Percentiles rank a stretch among this genome's conserved stretches.
phyloP scores from a whole-genome alignment of 2,797 vertebrate genomes.

The Peromyscus eremicus region DNA sequence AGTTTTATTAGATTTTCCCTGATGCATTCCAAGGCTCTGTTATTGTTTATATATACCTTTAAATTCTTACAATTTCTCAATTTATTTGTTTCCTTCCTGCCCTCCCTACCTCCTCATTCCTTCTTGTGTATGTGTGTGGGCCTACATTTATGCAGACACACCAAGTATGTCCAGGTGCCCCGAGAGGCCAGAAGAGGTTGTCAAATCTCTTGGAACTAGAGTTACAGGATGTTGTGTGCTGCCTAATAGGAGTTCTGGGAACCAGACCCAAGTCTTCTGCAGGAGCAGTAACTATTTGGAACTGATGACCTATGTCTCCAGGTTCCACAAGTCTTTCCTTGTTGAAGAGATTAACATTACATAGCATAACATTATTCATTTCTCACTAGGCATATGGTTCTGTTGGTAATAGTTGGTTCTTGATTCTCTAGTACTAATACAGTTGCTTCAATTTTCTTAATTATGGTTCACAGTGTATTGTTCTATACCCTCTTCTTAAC shows the following conservation, averaged over 20 bases:
- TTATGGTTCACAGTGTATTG: background rate
- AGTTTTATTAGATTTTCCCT: slow-evolving; percentile 13
- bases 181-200: background rate
- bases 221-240: no score
- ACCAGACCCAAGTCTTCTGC: background rate
- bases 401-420: background rate
- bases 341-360: background rate
- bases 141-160: background rate
- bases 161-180: background rate
- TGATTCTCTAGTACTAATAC: background rate
- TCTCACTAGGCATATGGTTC: background rate
- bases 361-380: background rate
- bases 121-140: background rate
- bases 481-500: background rate
- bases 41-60: background rate
- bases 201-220: background rate
- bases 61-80: background rate
- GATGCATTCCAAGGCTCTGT: background rate
- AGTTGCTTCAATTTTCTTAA: background rate
- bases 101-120: background rate
- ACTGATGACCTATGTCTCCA: background rate
- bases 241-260: background rate
- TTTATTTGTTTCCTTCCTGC: no score
- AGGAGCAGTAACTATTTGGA: background rate
- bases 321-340: background rate